Evolutionary conservation across 2,888 invertebrate genomes (phyloP), one percentile per base, ranked within the genome.

Genomic region (Hoplodrina ambigua): DNA sequence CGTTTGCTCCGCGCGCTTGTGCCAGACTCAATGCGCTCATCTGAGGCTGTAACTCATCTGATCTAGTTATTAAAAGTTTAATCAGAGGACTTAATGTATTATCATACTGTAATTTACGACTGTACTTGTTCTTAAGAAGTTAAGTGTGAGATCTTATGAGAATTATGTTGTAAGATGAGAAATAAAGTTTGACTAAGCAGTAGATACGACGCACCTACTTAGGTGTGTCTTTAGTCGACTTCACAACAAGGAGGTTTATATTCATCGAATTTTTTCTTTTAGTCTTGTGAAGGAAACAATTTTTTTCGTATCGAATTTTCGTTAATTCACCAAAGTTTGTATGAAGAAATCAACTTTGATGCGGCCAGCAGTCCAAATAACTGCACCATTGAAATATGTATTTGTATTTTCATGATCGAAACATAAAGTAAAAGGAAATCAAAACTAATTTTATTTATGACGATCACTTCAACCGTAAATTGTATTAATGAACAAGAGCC

Each of bases 401-500:
- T 2, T 41, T 7, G 11, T 33, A 37, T 37, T 37, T 37, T 13
- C 41, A 41, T 41, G 11, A 37, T 10, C 7, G 8, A 8, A 55
- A 4, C 54, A 20, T 8, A 52, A 19, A 19, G 50, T 25, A 63
- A 72, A 62, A 76, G 30, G 50, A 54, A 59, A 8, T n/a, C 30
- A 41, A 33, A 58, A 30, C 41, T 64, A 52, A 63, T 78, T 72
- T 61, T 37, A 57, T 64, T 78, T 72, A 67, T 63, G 41, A 60
- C 64, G 58, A 72, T 70, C 66, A 60, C 17, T 64, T 52, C 54
- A 7, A 75, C 66, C 72, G 66, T 84, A 71, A 81, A 72, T 66
- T 55, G 50, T 70, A 56, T 76, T 72, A 84, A 81, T 66, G 63
- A 79, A 80, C 57, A 57, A 44, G 55, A 65, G 33, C 58, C 54